These are phyloP conservation scores for Colaptes auratus DNA, from an alignment of 2,113 vertebrate genomes.

Conservation along the genomic window DNA sequence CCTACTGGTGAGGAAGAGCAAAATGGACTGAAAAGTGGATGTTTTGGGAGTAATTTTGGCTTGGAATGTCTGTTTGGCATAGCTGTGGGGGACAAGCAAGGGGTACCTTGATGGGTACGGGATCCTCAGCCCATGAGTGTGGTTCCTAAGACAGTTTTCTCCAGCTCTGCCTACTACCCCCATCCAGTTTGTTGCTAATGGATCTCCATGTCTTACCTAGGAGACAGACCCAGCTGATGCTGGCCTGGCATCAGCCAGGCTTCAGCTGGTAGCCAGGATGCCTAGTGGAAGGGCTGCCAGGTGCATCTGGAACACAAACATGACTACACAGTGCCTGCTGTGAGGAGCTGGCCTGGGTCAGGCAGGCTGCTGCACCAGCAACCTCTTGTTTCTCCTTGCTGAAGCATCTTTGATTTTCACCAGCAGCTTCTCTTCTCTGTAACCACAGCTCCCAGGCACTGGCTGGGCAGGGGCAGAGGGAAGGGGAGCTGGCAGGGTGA, in stretches of 20 bases:
- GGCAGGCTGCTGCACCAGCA: not conserved
- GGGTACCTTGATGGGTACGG: not conserved
- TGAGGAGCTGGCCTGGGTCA: not conserved
- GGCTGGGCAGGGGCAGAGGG: not conserved
- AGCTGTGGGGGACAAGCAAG: not conserved
- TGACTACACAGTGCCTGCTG: rapidly evolving
- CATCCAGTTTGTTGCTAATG: not conserved
- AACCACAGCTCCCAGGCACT: rapidly evolving
- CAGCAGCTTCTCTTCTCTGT: not conserved
- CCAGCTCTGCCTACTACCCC: not conserved
- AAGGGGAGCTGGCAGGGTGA: too few relatives aligned
- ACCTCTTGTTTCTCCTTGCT: not conserved
- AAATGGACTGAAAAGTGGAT: not conserved
- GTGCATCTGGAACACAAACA: not conserved
- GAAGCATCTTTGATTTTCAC: not conserved
- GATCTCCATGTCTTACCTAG: not conserved
- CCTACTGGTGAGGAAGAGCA: not conserved
- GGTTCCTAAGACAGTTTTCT: not conserved
- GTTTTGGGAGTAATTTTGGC: not conserved
- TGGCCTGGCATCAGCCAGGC: rapidly evolving
- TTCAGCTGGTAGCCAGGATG: not conserved
- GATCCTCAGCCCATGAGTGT: not conserved
- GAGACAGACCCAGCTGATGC: not conserved
- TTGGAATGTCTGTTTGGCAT: not conserved
- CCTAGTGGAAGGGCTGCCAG: not conserved